phyloP scores from a whole-genome alignment of 2,888 invertebrate genomes.

The Himalopsyche anomala region DNA sequence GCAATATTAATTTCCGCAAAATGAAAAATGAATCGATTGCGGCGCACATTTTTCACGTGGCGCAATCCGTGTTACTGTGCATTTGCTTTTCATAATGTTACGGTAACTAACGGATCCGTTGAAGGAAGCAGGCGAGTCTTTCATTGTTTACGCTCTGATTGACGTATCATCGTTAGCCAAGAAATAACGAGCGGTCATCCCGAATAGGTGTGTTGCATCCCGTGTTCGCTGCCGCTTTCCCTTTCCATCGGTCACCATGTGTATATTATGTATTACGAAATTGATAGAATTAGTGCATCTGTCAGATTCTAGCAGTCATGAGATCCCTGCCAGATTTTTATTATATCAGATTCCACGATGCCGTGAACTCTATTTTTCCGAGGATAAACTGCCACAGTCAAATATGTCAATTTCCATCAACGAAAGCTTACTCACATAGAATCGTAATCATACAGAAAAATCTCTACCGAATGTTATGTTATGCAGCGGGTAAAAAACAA shows the following conservation, averaged over 20 bases:
- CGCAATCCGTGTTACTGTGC: constrained; percentile 2
- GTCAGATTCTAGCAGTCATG: neutral
- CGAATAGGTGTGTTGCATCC: neutral
- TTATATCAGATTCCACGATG: neutral
- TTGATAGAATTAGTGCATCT: neutral
- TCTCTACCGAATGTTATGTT: neutral
- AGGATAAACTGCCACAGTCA: neutral
- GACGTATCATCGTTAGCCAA: constrained; percentile 38
- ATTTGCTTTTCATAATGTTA: neutral
- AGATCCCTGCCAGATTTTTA: neutral
- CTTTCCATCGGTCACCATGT: constrained; percentile 1
- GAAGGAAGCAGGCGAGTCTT: constrained; percentile 17
- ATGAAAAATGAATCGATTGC: neutral
- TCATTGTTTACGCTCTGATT: constrained; percentile 35
- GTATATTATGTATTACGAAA: neutral
- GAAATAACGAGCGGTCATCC: constrained; percentile 38
- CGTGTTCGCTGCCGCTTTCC: constrained; percentile 4
- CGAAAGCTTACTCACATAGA: no score
- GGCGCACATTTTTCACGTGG: neutral
- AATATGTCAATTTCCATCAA: neutral
- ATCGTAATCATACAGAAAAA: neutral
- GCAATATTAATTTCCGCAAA: neutral
- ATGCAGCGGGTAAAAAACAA: no score
- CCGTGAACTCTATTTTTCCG: neutral
- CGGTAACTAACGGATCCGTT: constrained; percentile 25